phyloP scores from a whole-genome alignment of 2,113 vertebrate genomes.

The Stictonetta naevosa region DNA sequence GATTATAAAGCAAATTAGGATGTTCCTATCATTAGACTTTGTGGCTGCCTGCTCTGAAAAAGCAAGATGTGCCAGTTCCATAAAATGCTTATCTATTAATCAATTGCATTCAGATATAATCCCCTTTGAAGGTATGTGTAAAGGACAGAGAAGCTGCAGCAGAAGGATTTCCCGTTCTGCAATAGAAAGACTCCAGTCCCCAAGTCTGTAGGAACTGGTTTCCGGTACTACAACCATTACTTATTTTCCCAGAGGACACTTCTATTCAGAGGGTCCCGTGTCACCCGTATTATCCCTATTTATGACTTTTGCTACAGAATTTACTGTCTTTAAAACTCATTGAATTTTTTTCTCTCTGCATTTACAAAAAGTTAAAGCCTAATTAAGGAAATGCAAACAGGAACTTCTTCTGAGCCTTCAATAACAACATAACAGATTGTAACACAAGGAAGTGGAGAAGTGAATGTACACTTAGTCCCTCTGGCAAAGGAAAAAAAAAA shows the following conservation, averaged over 20 bases:
- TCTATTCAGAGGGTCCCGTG: not conserved
- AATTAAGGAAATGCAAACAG: slow-evolving; percentile 42
- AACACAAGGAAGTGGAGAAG: not conserved
- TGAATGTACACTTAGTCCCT: not conserved
- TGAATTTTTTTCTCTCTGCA: not conserved
- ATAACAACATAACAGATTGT: not conserved
- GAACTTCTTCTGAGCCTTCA: not conserved
- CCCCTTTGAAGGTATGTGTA: not conserved
- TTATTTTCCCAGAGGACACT: not conserved
- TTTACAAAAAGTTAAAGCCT: not conserved
- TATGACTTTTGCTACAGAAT: not conserved
- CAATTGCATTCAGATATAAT: not conserved
- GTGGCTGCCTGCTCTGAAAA: not conserved
- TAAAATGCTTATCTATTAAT: slow-evolving; percentile 17
- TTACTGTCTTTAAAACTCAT: not conserved
- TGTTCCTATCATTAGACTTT: not conserved
- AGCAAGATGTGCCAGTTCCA: not conserved
- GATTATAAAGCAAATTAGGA: slow-evolving; percentile 13
- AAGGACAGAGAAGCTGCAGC: not conserved
- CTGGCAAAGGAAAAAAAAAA: slow-evolving; percentile 24
- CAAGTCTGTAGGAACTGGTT: not conserved
- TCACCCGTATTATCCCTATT: not conserved
- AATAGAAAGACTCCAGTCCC: not conserved
- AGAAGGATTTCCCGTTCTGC: not conserved
- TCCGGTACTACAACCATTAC: not conserved